A percentile compares a stretch with the other conserved stretches of the same genome.
Conservation (phyloP, 23 tunicate species). For the Halocynthia aurantium region DNA sequence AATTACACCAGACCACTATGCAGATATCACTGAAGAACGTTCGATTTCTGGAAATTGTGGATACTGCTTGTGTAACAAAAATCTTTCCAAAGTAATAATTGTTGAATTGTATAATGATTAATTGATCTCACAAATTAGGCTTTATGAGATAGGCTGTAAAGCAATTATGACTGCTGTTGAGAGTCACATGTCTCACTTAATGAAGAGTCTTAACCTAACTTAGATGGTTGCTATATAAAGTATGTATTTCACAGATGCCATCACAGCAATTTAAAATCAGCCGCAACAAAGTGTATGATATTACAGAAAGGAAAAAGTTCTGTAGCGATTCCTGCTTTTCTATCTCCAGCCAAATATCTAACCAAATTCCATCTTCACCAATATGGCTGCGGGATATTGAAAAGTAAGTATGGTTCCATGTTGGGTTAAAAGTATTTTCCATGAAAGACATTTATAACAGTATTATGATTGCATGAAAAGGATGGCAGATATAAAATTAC, state of each 20-base stretch:
- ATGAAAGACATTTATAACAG: not conserved
- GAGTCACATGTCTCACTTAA: no score
- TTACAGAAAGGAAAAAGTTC: constrained; percentile 43
- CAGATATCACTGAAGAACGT: constrained; percentile 48
- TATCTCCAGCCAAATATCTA: constrained; percentile 26
- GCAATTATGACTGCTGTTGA: no score
- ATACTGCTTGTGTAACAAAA: constrained; percentile 43
- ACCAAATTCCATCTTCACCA: constrained; percentile 47
- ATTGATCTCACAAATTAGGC: not conserved
- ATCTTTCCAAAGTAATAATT: constrained; percentile 25
- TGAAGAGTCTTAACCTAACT: no score
- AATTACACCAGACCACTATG: constrained; percentile 34
- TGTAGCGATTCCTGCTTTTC: constrained; percentile 38
- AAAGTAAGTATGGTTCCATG: constrained; percentile 5
- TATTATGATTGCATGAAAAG: not conserved
- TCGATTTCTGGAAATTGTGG: constrained; percentile 46
- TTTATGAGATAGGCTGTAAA: no score
- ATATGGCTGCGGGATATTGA: constrained; percentile 42
- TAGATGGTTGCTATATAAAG: not conserved
- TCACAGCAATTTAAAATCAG: constrained; percentile 44
- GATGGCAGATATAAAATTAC: constrained; percentile 3
- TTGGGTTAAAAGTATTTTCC: not conserved
- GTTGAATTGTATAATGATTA: not conserved
- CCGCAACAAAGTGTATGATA: constrained; percentile 41
- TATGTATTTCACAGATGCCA: constrained; percentile 13